Evolutionary conservation across 35 echinoderm and acorn worm species (phyloP), one percentile per base, ranked within the genome.

Genomic region (Anneissia japonica): DNA sequence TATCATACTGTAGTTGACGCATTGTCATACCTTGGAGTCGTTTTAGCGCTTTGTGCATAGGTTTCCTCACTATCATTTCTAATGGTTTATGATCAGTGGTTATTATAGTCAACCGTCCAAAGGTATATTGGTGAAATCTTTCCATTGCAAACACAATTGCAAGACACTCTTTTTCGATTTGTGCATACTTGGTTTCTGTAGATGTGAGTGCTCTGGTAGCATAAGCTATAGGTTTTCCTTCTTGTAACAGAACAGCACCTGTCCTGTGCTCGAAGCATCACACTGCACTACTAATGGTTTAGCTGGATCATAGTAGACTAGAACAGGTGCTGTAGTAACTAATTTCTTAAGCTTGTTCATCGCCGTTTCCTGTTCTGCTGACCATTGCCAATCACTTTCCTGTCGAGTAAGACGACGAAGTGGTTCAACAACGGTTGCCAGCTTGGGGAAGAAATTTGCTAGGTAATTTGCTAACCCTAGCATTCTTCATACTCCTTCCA

Each of bases 391-490:
- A 1, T 86, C 84, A 46, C 41, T 73, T 56, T 86, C 84, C 39
- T 94, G 90, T 9, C 84, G 30, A 40, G 82, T 77, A 14, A 86
- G 74, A 55, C 86, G 79, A 32, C 87, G 38, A 19, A 91, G 78
- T 5, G 90, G 76, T 51, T 91, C 75, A 81, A 23, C 33, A 36
- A 91, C 72, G 37, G 36, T 51, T 55, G 30, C 79, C n/a, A 86
- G 35, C n/a, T 75, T 16, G 30, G 90, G 90, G 16, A 91, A 14
- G 55, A 91, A 87, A 82, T 91, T 87, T 72, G 83, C 83, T 26
- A 94, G 76, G 84, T 90, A 94, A 41, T 81, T 94, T 14, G 90
- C 92, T 73, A 86, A 87, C 17, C 92, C 88, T 28, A 94, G 82
- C 46, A 92, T 82, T 35, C 90, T 74, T 38, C 81, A 77, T 21